phyloP scores from a whole-genome alignment of 2,888 invertebrate genomes.

The Torymus tubicola region DNA sequence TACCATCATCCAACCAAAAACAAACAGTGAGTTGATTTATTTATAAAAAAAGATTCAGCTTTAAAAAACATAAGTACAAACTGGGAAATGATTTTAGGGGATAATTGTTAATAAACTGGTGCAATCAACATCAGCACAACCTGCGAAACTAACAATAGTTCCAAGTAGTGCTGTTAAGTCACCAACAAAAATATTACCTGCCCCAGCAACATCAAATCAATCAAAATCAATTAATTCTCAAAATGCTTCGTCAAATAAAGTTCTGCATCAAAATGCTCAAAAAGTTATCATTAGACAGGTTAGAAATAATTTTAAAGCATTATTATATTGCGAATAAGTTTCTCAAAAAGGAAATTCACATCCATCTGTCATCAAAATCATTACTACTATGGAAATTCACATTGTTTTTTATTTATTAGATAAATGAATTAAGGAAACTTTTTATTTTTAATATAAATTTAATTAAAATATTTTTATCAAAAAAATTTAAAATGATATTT shows the following conservation, averaged over 20 bases:
- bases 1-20: slow-evolving; percentile 72
- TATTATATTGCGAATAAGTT: background rate
- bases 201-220: slow-evolving; percentile 76
- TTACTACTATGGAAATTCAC: too few species aligned
- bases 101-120: slow-evolving; percentile 78
- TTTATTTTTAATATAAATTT: slow-evolving; percentile 25
- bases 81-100: slow-evolving; percentile 66
- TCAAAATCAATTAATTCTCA: slow-evolving; percentile 68
- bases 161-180: slow-evolving; percentile 79
- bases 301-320: slow-evolving; percentile 26
- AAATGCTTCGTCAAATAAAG: slow-evolving; percentile 65
- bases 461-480: background rate
- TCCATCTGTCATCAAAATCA: too few species aligned
- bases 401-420: too few species aligned
- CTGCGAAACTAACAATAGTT: slow-evolving; percentile 75
- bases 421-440: background rate
- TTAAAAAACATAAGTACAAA: slow-evolving; percentile 56
- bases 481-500: slow-evolving; percentile 23
- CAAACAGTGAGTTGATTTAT: slow-evolving; percentile 59
- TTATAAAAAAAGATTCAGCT: background rate
- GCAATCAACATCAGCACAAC: slow-evolving; percentile 71
- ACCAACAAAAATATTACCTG: slow-evolving; percentile 84
- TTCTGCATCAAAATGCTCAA: slow-evolving; percentile 76
- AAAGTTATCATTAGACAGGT: slow-evolving; percentile 79
- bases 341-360: too few species aligned